Conservation (phyloP, 37 sponge, comb jelly and placozoan genomes). For the Diacarnus erythraeanus region DNA sequence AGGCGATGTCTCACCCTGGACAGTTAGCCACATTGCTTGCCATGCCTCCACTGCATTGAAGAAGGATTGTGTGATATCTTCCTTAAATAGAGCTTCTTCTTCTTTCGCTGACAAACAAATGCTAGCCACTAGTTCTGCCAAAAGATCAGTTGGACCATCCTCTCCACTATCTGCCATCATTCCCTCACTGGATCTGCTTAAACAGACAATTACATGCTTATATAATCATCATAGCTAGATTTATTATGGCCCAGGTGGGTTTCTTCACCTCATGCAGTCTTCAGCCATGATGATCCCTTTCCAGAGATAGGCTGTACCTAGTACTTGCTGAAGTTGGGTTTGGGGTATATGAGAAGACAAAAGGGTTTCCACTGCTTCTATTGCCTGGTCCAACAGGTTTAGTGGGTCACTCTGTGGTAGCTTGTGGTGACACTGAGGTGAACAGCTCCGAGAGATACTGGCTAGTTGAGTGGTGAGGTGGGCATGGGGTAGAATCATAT, state of each 20-base stretch:
- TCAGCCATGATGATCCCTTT: conserved; percentile 6
- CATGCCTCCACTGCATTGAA: conserved; percentile 22
- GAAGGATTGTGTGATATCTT: not conserved
- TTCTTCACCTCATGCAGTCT: not conserved
- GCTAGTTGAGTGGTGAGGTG: conserved; percentile 1
- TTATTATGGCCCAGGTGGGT: not conserved
- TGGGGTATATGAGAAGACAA: not conserved
- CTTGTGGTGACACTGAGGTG: not conserved
- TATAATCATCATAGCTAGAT: not conserved
- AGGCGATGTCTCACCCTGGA: not conserved
- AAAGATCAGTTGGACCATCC: not conserved
- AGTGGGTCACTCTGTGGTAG: not conserved
- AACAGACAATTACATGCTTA: not conserved
- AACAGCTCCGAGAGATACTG: not conserved
- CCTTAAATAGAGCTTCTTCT: not conserved
- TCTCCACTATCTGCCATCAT: not conserved
- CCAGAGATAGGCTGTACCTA: conserved; percentile 32
- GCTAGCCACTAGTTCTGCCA: not conserved
- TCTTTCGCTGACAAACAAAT: not conserved
- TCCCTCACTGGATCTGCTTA: not conserved
- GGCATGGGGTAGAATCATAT: not conserved
- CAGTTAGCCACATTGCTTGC: not conserved
- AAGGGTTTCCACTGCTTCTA: not conserved
- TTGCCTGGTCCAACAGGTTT: conserved; percentile 15
- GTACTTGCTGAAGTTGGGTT: not conserved